A percentile compares a stretch with the other conserved stretches of the same genome.
phyloP scores from a whole-genome alignment of 2,113 vertebrate species.

The Rhagologus leucostigma region DNA sequence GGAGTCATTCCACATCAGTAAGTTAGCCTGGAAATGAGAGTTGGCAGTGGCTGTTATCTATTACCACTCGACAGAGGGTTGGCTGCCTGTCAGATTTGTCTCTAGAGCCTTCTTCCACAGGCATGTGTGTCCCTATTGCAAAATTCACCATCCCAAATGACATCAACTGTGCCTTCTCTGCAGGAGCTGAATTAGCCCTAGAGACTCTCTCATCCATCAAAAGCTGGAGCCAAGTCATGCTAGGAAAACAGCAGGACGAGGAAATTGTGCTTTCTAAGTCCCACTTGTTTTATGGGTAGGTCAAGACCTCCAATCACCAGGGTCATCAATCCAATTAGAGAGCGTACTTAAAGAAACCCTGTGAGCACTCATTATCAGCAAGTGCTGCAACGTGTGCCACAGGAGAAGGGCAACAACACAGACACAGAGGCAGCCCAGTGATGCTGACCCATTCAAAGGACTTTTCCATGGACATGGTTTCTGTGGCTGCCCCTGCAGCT shows the following conservation, averaged over 20 bases:
- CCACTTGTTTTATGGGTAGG: constrained; percentile 29
- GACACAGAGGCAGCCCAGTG: neutral
- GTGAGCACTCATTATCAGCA: neutral
- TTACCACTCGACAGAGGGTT: constrained; percentile 49
- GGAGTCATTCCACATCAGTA: constrained; percentile 59
- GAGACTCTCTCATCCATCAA: neutral
- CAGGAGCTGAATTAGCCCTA: constrained; percentile 27
- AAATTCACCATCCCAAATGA: constrained; percentile 28
- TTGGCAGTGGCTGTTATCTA: constrained; percentile 48
- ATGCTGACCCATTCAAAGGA: neutral
- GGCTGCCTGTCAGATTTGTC: constrained; percentile 46
- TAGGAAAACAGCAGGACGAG: neutral
- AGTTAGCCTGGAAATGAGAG: constrained; percentile 49
- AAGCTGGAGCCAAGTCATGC: constrained; percentile 31
- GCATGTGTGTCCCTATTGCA: constrained; percentile 17
- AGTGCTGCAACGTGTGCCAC: neutral
- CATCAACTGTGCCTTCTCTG: neutral
- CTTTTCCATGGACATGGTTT: neutral
- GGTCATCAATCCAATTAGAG: constrained; percentile 45
- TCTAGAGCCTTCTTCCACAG: constrained; percentile 29
- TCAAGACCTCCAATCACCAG: constrained; percentile 28
- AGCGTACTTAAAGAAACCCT: neutral
- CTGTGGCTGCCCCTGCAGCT: neutral
- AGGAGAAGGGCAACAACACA: neutral
- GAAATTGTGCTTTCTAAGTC: constrained; percentile 13